A percentile compares a stretch with the other conserved stretches of the same genome.
phyloP scores from a whole-genome alignment of 2,113 vertebrate species.

The Saguinus midas region DNA sequence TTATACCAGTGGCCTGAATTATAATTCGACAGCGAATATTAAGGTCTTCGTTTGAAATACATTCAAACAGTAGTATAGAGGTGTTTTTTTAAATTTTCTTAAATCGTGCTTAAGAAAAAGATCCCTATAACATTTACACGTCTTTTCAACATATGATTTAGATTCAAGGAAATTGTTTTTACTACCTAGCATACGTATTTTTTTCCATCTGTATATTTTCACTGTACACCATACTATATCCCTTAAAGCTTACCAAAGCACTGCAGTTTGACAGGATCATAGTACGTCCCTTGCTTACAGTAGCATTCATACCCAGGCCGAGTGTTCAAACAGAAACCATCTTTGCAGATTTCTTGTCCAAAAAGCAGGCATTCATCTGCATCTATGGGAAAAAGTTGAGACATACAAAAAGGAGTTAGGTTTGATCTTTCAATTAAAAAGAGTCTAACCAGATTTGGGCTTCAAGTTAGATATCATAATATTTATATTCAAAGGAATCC shows the following conservation, averaged over 20 bases:
- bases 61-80: neutral
- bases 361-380: constrained; percentile 96
- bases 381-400: constrained; percentile 84
- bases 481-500: neutral
- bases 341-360: constrained; percentile 95
- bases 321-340: constrained; percentile 93
- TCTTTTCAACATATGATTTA: constrained; percentile 47
- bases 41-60: constrained; percentile 60
- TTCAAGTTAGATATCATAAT: neutral
- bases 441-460: neutral
- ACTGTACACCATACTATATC: constrained; percentile 29
- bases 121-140: constrained; percentile 16
- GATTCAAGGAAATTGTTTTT: constrained; percentile 38
- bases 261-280: constrained; percentile 92
- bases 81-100: constrained; percentile 13
- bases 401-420: neutral
- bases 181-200: neutral
- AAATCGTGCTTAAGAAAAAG: constrained; percentile 42
- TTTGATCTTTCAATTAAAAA: neutral
- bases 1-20: constrained; percentile 63
- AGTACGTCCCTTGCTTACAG: constrained; percentile 95
- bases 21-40: constrained; percentile 71
- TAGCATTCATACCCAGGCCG: constrained; percentile 95
- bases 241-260: constrained; percentile 91
- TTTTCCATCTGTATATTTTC: constrained; percentile 67